Evolutionary conservation across 2,797 vertebrate species (phyloP).

Genomic region (Cuculus canorus): DNA sequence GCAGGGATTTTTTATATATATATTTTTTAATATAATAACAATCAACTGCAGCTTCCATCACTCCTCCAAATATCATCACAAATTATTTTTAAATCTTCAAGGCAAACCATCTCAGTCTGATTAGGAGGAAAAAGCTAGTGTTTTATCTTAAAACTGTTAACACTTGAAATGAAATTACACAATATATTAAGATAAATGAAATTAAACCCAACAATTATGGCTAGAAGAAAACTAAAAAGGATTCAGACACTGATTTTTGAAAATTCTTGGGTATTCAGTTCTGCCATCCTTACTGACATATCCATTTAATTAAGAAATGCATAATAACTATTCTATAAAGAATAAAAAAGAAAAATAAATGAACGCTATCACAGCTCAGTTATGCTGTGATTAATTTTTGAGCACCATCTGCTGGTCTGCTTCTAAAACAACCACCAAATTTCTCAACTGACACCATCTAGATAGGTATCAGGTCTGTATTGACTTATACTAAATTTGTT

Average conservation of each 20-base stretch:
- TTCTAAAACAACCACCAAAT: background rate
- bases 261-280: background rate
- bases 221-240: background rate
- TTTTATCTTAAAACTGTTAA: background rate
- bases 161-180: background rate
- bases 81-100: background rate
- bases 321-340: background rate
- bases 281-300: background rate
- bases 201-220: background rate
- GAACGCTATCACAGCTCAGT: background rate
- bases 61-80: background rate
- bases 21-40: background rate
- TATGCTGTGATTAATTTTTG: background rate
- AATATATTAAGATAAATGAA: background rate
- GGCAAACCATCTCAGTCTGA: background rate
- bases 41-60: background rate
- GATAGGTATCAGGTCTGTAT: background rate
- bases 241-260: background rate
- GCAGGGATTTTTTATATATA: background rate
- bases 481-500: background rate
- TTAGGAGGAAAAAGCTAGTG: background rate
- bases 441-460: background rate
- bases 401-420: slow-evolving; percentile 56
- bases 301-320: background rate
- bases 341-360: background rate